Conservation (phyloP, 2,888 invertebrate species). For the Meteorus cinctellus region DNA sequence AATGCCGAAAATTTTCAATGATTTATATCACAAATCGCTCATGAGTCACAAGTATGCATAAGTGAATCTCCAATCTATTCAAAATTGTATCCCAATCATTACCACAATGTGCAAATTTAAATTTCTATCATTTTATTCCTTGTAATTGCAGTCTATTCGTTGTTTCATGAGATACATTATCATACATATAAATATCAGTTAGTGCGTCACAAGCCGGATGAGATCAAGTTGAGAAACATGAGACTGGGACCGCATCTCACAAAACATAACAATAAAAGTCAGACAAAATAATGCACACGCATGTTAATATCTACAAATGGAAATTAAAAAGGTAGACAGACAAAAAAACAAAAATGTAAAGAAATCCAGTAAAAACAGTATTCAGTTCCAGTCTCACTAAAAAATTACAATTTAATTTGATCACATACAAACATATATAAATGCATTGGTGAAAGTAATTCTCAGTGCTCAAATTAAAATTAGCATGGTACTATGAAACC, state of each 20-base stretch:
- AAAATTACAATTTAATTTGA: background rate
- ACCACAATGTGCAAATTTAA: no score
- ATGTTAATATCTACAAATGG: no score
- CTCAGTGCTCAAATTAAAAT: background rate
- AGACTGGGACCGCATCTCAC: background rate
- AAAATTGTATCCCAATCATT: no score
- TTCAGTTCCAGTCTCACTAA: background rate
- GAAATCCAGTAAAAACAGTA: background rate
- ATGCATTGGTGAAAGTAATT: conserved; percentile 1
- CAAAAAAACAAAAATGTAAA: background rate
- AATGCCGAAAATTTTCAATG: no score
- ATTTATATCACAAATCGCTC: no score
- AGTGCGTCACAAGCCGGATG: conserved; percentile 5
- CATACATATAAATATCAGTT: background rate
- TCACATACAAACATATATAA: background rate
- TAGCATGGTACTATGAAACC: background rate
- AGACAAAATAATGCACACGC: no score
- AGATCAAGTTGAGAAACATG: conserved; percentile 3
- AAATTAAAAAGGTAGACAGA: background rate
- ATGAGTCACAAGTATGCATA: no score
- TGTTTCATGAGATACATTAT: background rate
- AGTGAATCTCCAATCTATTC: no score
- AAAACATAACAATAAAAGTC: no score
- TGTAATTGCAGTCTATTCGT: no score
- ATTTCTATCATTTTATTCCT: no score